Conservation (phyloP, 2,113 vertebrate species). For the Neomonachus schauinslandi region DNA sequence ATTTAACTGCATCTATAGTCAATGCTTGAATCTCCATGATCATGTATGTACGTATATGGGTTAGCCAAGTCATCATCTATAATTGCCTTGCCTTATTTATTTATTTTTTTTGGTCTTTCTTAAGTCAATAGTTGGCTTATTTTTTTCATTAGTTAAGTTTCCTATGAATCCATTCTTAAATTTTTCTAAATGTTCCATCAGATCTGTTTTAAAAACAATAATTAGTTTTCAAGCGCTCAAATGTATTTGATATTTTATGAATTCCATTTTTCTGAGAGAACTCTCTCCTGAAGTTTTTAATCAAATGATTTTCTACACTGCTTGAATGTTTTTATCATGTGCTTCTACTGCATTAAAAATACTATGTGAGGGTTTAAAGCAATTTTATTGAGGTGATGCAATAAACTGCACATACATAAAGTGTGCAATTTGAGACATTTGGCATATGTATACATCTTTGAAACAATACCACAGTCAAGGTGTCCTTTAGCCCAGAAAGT, state of each 20-base stretch:
- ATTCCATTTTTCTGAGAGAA: background rate
- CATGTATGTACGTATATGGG: background rate
- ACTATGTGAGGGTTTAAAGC: background rate
- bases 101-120: background rate
- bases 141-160: background rate
- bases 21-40: background rate
- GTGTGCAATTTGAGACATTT: background rate
- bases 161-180: background rate
- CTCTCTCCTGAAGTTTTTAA: background rate
- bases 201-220: background rate
- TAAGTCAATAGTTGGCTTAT: background rate
- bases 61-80: background rate
- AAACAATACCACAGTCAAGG: background rate
- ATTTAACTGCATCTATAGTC: background rate
- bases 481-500: background rate
- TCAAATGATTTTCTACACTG: background rate
- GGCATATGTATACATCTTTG: background rate
- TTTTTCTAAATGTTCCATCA: slow-evolving; percentile 14
- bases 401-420: background rate
- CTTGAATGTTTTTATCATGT: background rate
- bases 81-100: background rate
- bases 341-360: background rate
- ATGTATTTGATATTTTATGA: background rate
- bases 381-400: background rate
- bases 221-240: background rate